These are phyloP conservation scores for Cosmia pyralina DNA, from an alignment of 2,888 invertebrate genomes.

Conservation along the genomic window DNA sequence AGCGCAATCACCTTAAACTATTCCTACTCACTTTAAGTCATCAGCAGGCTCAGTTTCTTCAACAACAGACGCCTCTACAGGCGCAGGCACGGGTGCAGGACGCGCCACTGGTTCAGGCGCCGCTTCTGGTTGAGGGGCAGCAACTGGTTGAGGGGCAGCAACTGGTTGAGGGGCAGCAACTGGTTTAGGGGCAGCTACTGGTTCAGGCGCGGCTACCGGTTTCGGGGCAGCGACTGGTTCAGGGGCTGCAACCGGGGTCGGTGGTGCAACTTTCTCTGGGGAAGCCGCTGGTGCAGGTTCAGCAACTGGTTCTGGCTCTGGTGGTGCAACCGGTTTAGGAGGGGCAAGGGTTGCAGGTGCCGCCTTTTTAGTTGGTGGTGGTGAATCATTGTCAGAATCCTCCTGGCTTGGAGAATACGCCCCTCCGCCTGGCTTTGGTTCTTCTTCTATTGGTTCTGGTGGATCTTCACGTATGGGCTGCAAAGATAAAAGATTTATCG, in stretches of 20 bases:
- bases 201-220: constrained; percentile 28
- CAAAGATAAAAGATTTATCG: neutral
- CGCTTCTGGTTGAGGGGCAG: constrained; percentile 5
- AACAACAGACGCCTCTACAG: constrained; percentile 2
- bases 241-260: neutral
- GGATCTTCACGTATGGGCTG: constrained; percentile 76
- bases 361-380: constrained; percentile 29
- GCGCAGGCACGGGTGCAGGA: constrained; percentile 38
- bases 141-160: neutral
- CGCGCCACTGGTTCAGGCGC: constrained; percentile 5
- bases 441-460: constrained; percentile 77
- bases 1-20: neutral
- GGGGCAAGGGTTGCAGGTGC: constrained; percentile 9
- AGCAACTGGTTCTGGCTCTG: neutral
- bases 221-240: constrained; percentile 27
- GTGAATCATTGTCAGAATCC: constrained; percentile 65
- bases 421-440: constrained; percentile 68
- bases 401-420: constrained; percentile 70
- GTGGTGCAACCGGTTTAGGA: neutral
- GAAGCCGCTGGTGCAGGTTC: constrained; percentile 1
- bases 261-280: constrained; percentile 3
- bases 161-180: constrained; percentile 14
- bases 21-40: constrained; percentile 26
- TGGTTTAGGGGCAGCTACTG: constrained; percentile 1
- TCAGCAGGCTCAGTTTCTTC: constrained; percentile 2